A percentile compares a stretch with the other conserved stretches of the same genome.
These are phyloP conservation scores for Dione juno DNA, from an alignment of 2,888 invertebrate genomes.

Conservation along the genomic window DNA sequence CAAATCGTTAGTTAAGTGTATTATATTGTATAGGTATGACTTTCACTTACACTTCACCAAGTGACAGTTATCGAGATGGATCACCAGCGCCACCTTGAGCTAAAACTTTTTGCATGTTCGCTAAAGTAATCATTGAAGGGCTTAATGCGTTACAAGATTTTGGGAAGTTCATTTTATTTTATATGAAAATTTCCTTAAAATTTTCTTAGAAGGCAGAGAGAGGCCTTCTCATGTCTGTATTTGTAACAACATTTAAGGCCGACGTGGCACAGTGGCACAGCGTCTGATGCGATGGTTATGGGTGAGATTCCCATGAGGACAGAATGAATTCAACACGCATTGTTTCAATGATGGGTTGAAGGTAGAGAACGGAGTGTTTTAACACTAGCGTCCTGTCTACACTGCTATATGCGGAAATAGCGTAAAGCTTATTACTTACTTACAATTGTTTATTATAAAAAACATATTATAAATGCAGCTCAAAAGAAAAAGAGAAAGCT, in stretches of 20 bases:
- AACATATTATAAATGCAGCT: no score
- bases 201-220: background rate
- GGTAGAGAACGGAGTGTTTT: no score
- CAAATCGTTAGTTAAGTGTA: background rate
- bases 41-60: background rate
- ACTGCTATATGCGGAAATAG: background rate
- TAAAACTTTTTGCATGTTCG: constrained; percentile 11
- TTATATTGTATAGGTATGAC: background rate
- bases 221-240: no score
- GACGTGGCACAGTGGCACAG: no score
- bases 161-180: background rate
- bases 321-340: no score
- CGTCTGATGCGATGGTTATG: no score
- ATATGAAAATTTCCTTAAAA: background rate
- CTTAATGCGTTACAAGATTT: background rate
- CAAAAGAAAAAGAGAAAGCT: no score
- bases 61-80: constrained; percentile 22
- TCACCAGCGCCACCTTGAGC: background rate
- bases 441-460: no score
- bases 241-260: no score
- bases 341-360: no score
- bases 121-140: background rate
- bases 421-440: no score
- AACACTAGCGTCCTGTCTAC: background rate
- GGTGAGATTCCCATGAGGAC: no score